Evolutionary conservation across 2,888 invertebrate genomes (phyloP), one percentile per base, ranked within the genome.

Genomic region (Rhagonycha fulva): DNA sequence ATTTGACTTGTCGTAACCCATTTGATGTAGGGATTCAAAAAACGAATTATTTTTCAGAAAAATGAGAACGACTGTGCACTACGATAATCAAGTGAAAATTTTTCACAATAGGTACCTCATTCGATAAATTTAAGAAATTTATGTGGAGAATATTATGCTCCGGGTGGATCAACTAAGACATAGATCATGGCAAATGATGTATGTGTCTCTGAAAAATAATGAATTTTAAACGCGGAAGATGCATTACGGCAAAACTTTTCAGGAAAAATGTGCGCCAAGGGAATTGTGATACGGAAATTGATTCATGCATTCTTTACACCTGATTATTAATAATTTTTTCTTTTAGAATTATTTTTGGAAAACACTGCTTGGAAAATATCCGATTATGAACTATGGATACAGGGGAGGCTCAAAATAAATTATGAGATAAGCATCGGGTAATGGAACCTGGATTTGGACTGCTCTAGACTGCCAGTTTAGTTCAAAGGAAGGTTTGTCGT

Each of bases 201-300:
- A 80, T 80, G 80, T 76, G 80, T 74, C 77, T 75, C 78, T 78
- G 80, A 80, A 76, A 79, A 80, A 80, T 80, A 79, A 80, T 80
- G 80, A 80, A 80, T 79, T 80, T 80, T 78, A 78, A 79, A 79
- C 75, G 75, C 74, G 76, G 74, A 76, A 76, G 76, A 76, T 76
- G 71, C 76, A 73, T 73, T 74, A 71, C 28, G 12, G n/a, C 71
- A 68, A 60, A 70, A 72, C 72, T 75, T 75, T 71, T 68, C 70
- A 32, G 70, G 67, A 61, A 70, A 76, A 73, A 76, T 74, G 74
- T 74, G 73, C 74, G 73, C 71, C 63, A 30, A 73, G 76, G 72
- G 76, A 70, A 70, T 73, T 72, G 72, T 72, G 76, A 76, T 76
- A 76, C 70, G 76, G 67, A 76, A 76, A 76, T 76, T 76, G 76